Base-by-base conservation (phyloP, 2,888 invertebrate species). In the Phengaris arion region DNA sequence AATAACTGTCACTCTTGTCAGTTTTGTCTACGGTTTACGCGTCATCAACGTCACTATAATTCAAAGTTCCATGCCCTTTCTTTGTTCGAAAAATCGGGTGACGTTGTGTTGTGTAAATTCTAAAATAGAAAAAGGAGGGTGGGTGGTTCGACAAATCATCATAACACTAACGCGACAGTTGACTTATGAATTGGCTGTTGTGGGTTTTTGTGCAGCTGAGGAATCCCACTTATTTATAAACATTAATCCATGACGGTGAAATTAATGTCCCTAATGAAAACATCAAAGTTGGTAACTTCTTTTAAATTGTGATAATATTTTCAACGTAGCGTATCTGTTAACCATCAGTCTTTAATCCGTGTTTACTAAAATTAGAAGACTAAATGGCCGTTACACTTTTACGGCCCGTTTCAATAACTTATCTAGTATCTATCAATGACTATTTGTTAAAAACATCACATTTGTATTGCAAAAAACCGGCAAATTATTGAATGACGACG, bases 61-160 rank as follows among this genome's bases (percentile, higher is more conserved):
- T 91, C 88, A 87, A 87, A 89, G 92, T 92, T 92, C 92, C 82
- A 81, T 91, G 92, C 90, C 90, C 92, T 93, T 92, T 92, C 93
- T 93, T 93, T 93, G 93, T 93, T 90, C 88, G 83, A 80, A 83
- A 84, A 79, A 78, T 77, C 35, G 35, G 35, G 77, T 82, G 82
- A 81, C 79, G 81, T 77, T 77, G 78, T 77, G 74, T 69, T 54
- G 74, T 75, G 76, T 74, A 74, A 57, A 78, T 76, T 78, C 82
- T 79, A 79, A 80, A 80, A 81, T 84, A 83, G 72, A 35, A 72
- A 72, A 35, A 22, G 22, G 22, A 22, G 46, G 54, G 35, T 82
- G 86, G 84, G 82, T 81, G 80, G 81, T 78, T 81, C 84, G 84
- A 86, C 85, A 85, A 86, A 87, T 86, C 83, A 86, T 87, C 86